Evolutionary conservation across 2,797 vertebrate genomes (phyloP), one percentile per base, ranked within the genome.

Genomic region (Megalops cyprinoides): DNA sequence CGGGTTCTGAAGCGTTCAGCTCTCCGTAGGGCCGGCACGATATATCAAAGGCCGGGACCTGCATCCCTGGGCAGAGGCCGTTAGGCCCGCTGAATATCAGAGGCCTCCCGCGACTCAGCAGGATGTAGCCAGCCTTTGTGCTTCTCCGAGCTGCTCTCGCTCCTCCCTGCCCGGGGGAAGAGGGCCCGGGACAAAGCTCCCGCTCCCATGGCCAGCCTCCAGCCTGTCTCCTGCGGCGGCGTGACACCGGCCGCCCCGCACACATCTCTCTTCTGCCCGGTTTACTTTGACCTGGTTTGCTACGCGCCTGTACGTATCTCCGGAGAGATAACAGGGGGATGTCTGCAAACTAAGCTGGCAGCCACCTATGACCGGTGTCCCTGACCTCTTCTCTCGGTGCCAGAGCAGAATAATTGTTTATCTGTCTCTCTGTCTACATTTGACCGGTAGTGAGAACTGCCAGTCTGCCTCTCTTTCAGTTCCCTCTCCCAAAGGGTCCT

Each of bases 191-290:
- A 93, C 93, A 95, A 94, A 95, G 94, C 93, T 93, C 88, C 90
- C n/a, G 77, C 12, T 18, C 48, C n/a, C 34, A 60, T 76, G 90
- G 95, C 96, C 93, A 93, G n/a, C 95, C 95, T 96, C 96, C 96
- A 96, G 95, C 96, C n/a, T 39, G 20, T 5, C n/a, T 71, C 67
- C 23, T 62, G 12, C 31, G 34, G 14, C 23, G 14, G n/a, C 60
- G 55, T 60, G 56, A 9, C 12, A 15, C 31, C 7, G 14, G 60
- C 8, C 9, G 67, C 10, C 23, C 7, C 3, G 39, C 34, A 25
- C 79, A 23, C 25, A n/a, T 25, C 4, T 69, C 34, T 39, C 14
- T 20, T 39, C 3, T n/a, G 8, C 18, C 67, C 7, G 18, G 67
- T 60, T 34, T 60, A 44, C 37, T 71, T 34, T 71, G 67, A 71